phyloP scores from a whole-genome alignment of 2,888 invertebrate species.

The Dromius quadrimaculatus region DNA sequence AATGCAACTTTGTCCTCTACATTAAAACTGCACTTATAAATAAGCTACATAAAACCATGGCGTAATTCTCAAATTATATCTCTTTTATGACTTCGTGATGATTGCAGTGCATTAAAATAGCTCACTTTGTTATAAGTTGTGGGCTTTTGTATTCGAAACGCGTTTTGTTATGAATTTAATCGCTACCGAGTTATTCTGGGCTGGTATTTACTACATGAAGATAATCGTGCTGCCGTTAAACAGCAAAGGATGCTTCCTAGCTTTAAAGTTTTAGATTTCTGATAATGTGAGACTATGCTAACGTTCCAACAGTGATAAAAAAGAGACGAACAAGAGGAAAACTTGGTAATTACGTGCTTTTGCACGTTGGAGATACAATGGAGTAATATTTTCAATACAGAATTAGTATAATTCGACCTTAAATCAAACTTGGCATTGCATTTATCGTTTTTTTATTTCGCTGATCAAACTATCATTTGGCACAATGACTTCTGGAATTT shows the following conservation, averaged over 20 bases:
- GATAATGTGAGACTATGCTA: slow-evolving; percentile 27
- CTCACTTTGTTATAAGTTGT: slow-evolving; percentile 39
- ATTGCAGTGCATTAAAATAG: slow-evolving; percentile 38
- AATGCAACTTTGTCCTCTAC: slow-evolving; percentile 38
- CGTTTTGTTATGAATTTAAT: slow-evolving; percentile 45
- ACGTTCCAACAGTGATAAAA: slow-evolving; percentile 21
- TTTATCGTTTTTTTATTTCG: too few relatives aligned
- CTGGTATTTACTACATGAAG: slow-evolving; percentile 43
- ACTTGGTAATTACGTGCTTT: slow-evolving; percentile 17
- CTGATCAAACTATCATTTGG: too few relatives aligned
- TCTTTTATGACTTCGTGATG: slow-evolving; percentile 24
- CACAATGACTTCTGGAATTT: too few relatives aligned
- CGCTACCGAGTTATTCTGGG: slow-evolving; percentile 34
- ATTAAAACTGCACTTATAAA: slow-evolving; percentile 28
- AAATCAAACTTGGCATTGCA: too few relatives aligned
- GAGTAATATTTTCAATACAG: too few relatives aligned
- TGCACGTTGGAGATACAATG: not conserved
- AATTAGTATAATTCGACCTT: too few relatives aligned
- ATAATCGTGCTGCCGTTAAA: slow-evolving; percentile 34
- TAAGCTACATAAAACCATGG: slow-evolving; percentile 33
- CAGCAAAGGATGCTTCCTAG: slow-evolving; percentile 7
- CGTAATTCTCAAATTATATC: slow-evolving; percentile 24
- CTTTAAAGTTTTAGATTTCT: slow-evolving; percentile 29
- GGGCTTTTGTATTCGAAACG: slow-evolving; percentile 42
- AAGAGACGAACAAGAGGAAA: slow-evolving; percentile 30